Evolutionary conservation across 2,888 invertebrate genomes (phyloP), one percentile per base, ranked within the genome.

Genomic region (Melanargia galathea): DNA sequence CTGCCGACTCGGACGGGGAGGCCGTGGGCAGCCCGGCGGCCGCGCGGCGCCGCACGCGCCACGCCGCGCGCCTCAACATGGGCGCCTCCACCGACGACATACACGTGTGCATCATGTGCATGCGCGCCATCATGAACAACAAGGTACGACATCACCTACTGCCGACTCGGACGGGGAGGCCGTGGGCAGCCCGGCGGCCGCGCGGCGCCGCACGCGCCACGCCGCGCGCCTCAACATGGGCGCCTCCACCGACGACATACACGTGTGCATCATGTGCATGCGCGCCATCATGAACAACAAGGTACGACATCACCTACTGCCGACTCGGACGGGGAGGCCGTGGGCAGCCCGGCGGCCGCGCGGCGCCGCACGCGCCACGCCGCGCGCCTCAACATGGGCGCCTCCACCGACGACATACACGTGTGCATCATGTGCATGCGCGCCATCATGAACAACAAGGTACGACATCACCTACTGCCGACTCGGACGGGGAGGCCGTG

Each of bases 201-300:
- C 81, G 4, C 67, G 95, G 75, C 87, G 96, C 48, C 92, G 97
- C 67, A 95, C 96, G 43, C 92, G 96, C 66, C 97, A 97, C 84
- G 96, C 97, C 38, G 96, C 97, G 57, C 94, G 96, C 74, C 92
- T 98, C 70, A 97, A 97, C 84, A 97, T 98, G 97, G 98, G 98
- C 60, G 97, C 97, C 75, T 96, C 98, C 64, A 97, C 98, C 69
- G 99, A 99, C 84, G 99, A 99, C 83, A 98, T 99, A 79, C 99
- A 99, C 89, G 98, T 99, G 67, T 99, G 99, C 92, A 98, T 99
- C 79, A 97, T 98, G 96, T 99, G 99, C 83, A 95, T 99, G 93
- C 93, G 99, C 64, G 99, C 99, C 74, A 99, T 99, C 80, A 99
- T 99, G 99, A 99, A 99, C 90, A 99, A 99, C 84, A 99, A 99